Evolutionary conservation across 2,888 invertebrate species (phyloP), one percentile per base, ranked within the genome.

Genomic region (Copidosoma aretas): DNA sequence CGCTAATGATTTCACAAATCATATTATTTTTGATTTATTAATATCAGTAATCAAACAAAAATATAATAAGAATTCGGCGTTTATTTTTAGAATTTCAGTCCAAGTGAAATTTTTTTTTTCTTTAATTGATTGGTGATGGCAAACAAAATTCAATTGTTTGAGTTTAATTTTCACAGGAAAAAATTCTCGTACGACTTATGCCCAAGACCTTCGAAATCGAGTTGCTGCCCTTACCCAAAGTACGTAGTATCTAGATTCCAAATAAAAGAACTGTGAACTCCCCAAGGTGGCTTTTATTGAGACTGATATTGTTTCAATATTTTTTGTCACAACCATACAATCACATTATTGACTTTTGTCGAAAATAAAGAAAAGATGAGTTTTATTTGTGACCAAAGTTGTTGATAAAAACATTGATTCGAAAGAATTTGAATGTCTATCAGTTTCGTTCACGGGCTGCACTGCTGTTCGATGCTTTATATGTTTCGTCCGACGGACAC

Each of bases 131-230:
- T n/a, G n/a, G n/a, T n/a, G n/a, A n/a, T n/a, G n/a, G n/a, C n/a
- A 41, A 41, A 41, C 10, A 41, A 41, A 41, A 41, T 41, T 41
- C 14, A 41, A 41, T 65, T 61, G 67, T 65, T 62, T 60, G 52
- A 64, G 57, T 61, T 68, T 64, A 67, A 81, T 83, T 80, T 82
- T 80, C 79, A 82, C 83, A 82, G 82, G 81, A 72, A 81, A 81
- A 78, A 80, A 74, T 76, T 78, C 80, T 76, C 82, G 79, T 76
- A 84, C 82, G 74, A 85, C 85, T 80, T 85, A 85, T 80, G 83
- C 85, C 71, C 84, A 85, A 82, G 83, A 85, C 75, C 84, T 86
- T 71, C 85, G 84, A 81, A 82, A 82, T 79, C 84, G 83, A 80
- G 84, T 85, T 80, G 84, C 84, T 74, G 80, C 80, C 68, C 80